Percentiles rank a stretch among this genome's conserved stretches.
phyloP scores from a whole-genome alignment of 2,113 vertebrate species.

The Muntiacus reevesi region DNA sequence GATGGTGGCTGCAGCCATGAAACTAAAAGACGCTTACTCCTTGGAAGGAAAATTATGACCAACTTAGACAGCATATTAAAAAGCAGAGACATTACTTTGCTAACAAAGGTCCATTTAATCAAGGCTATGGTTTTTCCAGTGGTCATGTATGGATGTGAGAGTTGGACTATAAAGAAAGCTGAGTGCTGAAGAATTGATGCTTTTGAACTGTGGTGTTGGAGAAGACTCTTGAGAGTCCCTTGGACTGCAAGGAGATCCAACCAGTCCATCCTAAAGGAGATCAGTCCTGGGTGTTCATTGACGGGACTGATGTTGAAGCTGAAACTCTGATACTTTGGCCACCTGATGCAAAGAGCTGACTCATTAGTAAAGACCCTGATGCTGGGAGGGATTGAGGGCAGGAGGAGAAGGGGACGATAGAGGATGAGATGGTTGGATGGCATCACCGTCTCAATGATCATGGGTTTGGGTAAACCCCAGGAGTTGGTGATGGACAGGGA shows the following conservation, averaged over 20 bases:
- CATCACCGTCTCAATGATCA: background rate
- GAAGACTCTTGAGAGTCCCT: background rate
- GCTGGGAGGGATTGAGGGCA: background rate
- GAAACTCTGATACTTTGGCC: background rate
- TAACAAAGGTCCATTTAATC: accelerated
- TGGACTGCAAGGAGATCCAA: background rate
- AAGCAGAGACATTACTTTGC: background rate
- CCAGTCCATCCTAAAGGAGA: background rate
- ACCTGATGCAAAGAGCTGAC: background rate
- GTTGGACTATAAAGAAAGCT: background rate
- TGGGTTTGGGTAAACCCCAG: background rate
- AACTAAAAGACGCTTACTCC: too few relatives aligned
- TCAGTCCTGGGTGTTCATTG: background rate
- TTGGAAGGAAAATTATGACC: too few relatives aligned
- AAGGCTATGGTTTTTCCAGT: background rate
- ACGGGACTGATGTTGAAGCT: background rate
- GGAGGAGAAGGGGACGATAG: background rate
- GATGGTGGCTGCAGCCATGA: too few relatives aligned
- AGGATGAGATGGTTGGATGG: background rate
- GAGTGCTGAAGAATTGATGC: background rate
- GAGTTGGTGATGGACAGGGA: background rate
- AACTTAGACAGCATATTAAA: too few relatives aligned
- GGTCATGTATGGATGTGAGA: background rate
- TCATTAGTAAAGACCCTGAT: background rate
- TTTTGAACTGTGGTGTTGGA: background rate